Evolutionary conservation across 2,113 vertebrate species (phyloP), one percentile per base, ranked within the genome.

Genomic region (Cavia aperea): DNA sequence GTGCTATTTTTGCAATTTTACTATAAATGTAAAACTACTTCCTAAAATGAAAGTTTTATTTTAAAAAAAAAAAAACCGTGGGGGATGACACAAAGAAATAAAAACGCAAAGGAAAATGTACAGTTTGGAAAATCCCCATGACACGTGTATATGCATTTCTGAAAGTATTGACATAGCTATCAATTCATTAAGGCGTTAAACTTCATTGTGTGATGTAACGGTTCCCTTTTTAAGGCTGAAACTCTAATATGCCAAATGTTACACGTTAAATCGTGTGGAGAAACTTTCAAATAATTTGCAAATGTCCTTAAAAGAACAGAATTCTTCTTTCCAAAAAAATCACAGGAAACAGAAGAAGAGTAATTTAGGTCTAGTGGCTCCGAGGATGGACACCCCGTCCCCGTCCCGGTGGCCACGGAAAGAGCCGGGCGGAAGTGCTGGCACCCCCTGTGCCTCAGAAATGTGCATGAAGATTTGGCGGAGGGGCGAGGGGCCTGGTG

Each of bases 271-370:
- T 63, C 56, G 19, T 49, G 79, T 3, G 9, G 81, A 36, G 58
- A 91, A 88, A 78, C 43, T 58, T 93, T 88, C 85, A 72, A 84
- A 60, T 84, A 91, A 78, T 39, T 58, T 79, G 46, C 65, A 88
- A 72, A 88, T 58, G 26, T 87, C 86, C 62, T 62, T 56, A 91
- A 56, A 72, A 31, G 72, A 90, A 43, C 36, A 63, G 60, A 86
- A 23, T 70, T 54, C 77, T 60, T 60, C 58, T 68, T 54, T 70
- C 83, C 36, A 9, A 77, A 91, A 91, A 36, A 29, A 62, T 43
- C 58, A 29, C n/a, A 75, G 73, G 75, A 65, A 43, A 26, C 43
- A 58, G 65, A n/a, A 79, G n/a, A 54, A 65, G 60, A 75, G 36
- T 31, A 13, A 21, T n/a, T 23, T 60, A 54, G 13, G 62, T 31